These are phyloP conservation scores for Ceratina japonica DNA, from an alignment of 1,140 invertebrate genomes.

Conservation along the genomic window DNA sequence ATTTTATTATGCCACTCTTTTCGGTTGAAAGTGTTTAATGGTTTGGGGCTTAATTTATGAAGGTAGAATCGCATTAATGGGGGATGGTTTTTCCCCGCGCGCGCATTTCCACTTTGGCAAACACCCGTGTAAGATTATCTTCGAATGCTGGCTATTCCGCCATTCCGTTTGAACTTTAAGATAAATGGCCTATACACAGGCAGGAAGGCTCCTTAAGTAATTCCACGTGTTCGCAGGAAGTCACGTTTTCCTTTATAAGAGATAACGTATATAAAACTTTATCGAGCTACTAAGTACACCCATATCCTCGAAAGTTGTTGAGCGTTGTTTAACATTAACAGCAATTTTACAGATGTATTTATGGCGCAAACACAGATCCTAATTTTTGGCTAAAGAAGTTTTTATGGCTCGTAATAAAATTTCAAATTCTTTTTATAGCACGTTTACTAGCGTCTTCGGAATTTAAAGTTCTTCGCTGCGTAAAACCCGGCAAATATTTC, in stretches of 20 bases:
- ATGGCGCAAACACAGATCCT: no score
- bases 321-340: no score
- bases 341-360: no score
- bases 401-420: no score
- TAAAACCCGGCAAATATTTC: no score
- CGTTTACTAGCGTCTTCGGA: no score
- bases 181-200: slow-evolving; percentile 43
- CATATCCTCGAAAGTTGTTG: not conserved
- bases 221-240: slow-evolving; percentile 52
- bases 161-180: slow-evolving; percentile 51
- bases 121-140: slow-evolving; percentile 28
- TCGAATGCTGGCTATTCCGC: slow-evolving; percentile 27
- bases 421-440: no score
- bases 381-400: no score
- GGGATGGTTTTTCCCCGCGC: not conserved
- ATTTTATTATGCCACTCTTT: slow-evolving; percentile 2
- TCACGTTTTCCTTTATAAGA: slow-evolving; percentile 52
- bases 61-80: not conserved
- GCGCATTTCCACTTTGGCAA: slow-evolving; percentile 14
- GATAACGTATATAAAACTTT: slow-evolving; percentile 48
- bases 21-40: not conserved
- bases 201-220: slow-evolving; percentile 48
- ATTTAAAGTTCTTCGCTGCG: no score
- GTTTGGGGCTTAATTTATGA: not conserved
- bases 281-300: slow-evolving; percentile 15